Conservation (phyloP, 2,797 vertebrate species). For the Eupleurogrammus muticus region DNA sequence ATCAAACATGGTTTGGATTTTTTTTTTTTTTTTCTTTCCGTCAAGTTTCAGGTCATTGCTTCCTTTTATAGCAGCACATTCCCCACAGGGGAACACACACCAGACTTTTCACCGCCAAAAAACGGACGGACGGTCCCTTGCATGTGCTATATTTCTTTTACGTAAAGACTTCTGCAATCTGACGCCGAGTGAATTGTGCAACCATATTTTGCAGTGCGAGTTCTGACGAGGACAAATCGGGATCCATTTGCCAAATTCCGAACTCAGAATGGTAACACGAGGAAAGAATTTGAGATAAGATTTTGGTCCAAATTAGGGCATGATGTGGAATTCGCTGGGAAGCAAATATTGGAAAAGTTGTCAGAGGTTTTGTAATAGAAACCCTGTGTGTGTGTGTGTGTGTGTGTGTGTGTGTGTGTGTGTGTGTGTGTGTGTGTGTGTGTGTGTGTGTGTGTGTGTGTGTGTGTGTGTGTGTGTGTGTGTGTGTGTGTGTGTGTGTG, state of each 20-base stretch:
- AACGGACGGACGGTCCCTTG: not conserved
- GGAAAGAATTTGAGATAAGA: not conserved
- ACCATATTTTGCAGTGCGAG: not conserved
- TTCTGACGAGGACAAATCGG: not conserved
- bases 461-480: slow-evolving; percentile 27
- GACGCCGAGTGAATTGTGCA: not conserved
- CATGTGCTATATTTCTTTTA: not conserved
- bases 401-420: slow-evolving; percentile 32
- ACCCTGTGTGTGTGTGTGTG: slow-evolving; percentile 10
- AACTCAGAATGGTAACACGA: not conserved
- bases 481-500: slow-evolving; percentile 18
- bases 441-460: slow-evolving; percentile 32
- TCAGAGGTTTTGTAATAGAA: slow-evolving; percentile 19
- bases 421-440: slow-evolving; percentile 23
- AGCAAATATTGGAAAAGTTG: slow-evolving; percentile 18
- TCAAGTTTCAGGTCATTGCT: not conserved
- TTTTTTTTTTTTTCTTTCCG: no score
- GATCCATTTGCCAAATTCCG: not conserved
- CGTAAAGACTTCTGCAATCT: not conserved
- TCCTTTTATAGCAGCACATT: not conserved
- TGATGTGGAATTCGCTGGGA: not conserved
- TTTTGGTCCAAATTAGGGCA: not conserved
- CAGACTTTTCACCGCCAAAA: not conserved
- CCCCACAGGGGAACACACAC: not conserved
- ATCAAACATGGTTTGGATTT: not conserved